Evolutionary conservation across 2,888 invertebrate species (phyloP), one percentile per base, ranked within the genome.

Genomic region (Noctua pronuba): DNA sequence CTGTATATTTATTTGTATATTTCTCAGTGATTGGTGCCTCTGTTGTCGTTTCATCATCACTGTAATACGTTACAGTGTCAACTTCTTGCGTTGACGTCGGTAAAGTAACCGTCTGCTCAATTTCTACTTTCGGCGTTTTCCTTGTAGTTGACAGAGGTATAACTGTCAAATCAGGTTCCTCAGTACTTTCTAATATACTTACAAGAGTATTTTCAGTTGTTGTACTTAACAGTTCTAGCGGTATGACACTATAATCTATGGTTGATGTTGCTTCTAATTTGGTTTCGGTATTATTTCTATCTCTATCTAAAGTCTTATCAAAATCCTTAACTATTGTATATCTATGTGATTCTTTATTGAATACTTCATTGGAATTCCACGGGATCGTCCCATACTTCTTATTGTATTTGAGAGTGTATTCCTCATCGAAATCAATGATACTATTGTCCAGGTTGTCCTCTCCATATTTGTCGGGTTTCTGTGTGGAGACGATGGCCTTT

Each of bases 381-480:
- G 95, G 93, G 2, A 92, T 85, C 46, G 86, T 88, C 52, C 92
- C 94, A 88, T 95, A 94, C 69, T 95, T 94, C 60, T 94, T 94
- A 68, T 94, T 93, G 66, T 94, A 94, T 83, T 95, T 96, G 2
- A 94, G 87, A 3, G 94, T 91, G 77, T 93, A 95, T 76, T 95
- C 94, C 82, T 95, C 95, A 62, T 96, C 96, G 24, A 96, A 96
- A 77, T 96, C 96, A 76, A 96, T 94, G 49, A 96, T 95, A 72
- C 94, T 95, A 64, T 95, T 96, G 66, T 96, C 95, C 38, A 92
- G 85, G 64, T 93, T 90, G 16, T 95, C 92, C 52, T 94, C 93
- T 46, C 86, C 80, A 71, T 88, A 80, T 52, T 88, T 86, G 55
- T 88, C 89, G 16, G 89, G 86, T n/a, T 83, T 86, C 18, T 90